phyloP scores from a whole-genome alignment of 2,888 invertebrate species.

The Himalopsyche anomala region DNA sequence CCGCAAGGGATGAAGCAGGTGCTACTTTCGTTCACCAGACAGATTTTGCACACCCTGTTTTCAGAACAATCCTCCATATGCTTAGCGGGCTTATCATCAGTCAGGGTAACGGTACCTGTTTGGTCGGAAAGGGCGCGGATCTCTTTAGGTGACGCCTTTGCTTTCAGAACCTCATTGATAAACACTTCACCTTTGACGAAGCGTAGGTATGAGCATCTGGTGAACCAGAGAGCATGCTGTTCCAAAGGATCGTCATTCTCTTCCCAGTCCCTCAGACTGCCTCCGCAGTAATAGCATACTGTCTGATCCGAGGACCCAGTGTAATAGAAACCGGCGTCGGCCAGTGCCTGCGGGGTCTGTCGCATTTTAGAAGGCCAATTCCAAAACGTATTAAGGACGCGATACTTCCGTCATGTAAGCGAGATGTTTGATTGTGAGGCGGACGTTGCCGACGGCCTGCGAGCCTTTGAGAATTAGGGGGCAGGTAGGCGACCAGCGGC shows the following conservation, averaged over 20 bases:
- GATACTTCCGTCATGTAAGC: slow-evolving; percentile 83
- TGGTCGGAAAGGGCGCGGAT: slow-evolving; percentile 66
- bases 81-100: slow-evolving; percentile 40
- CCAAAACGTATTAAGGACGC: slow-evolving; percentile 82
- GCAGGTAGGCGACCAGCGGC: slow-evolving; percentile 88
- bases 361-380: slow-evolving; percentile 90
- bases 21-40: slow-evolving; percentile 91
- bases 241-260: slow-evolving; percentile 94
- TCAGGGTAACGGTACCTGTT: slow-evolving; percentile 58
- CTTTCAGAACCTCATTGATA: slow-evolving; percentile 50
- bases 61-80: slow-evolving; percentile 70
- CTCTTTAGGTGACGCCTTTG: slow-evolving; percentile 64
- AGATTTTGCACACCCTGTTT: slow-evolving; percentile 91
- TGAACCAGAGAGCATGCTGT: slow-evolving; percentile 95
- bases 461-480: slow-evolving; percentile 85
- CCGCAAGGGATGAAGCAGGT: slow-evolving; percentile 97
- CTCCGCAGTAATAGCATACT: slow-evolving; percentile 95
- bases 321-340: slow-evolving; percentile 95
- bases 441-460: slow-evolving; percentile 81
- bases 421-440: slow-evolving; percentile 80
- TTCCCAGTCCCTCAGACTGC: slow-evolving; percentile 96
- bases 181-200: slow-evolving; percentile 87
- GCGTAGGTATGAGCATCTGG: slow-evolving; percentile 89
- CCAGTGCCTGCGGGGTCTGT: slow-evolving; percentile 87
- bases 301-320: slow-evolving; percentile 93